phyloP scores from a whole-genome alignment of 2,113 vertebrate species.

The Colossoma macropomum region DNA sequence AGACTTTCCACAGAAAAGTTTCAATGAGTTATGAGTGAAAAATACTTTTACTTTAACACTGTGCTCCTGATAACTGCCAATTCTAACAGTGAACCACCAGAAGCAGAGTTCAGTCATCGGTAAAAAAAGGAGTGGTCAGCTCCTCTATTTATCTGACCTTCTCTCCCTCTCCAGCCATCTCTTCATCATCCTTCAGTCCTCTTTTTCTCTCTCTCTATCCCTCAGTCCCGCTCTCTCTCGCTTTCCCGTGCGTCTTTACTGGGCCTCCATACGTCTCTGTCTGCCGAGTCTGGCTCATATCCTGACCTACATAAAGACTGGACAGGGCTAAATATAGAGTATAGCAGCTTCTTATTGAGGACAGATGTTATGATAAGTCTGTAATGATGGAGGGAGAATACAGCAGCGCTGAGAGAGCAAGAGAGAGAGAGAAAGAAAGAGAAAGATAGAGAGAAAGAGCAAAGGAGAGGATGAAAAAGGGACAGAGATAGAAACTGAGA shows the following conservation, averaged over 20 bases:
- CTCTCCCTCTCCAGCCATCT: too few species aligned
- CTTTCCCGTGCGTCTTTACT: not conserved
- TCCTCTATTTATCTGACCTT: too few species aligned
- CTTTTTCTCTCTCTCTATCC: not conserved
- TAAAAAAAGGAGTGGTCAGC: too few species aligned
- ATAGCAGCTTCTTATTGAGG: constrained; percentile 68
- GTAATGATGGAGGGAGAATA: constrained; percentile 50
- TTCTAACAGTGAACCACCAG: too few species aligned
- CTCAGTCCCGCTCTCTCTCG: not conserved
- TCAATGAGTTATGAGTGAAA: too few species aligned
- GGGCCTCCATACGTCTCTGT: constrained; percentile 40
- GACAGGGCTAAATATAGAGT: constrained; percentile 75
- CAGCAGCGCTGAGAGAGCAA: constrained; percentile 26
- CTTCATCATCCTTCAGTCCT: not conserved
- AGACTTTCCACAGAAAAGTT: too few species aligned
- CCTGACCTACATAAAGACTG: constrained; percentile 74
- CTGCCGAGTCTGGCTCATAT: constrained; percentile 58
- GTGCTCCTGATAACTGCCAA: too few species aligned
- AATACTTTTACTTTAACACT: too few species aligned
- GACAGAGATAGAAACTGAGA: not conserved
- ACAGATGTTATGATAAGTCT: constrained; percentile 70
- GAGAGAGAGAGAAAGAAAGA: not conserved
- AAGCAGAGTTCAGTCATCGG: too few species aligned
- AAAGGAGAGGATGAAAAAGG: not conserved
- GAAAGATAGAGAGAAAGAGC: not conserved